Conservation (phyloP, 1,140 invertebrate genomes). For the Diploscapter pachys region DNA sequence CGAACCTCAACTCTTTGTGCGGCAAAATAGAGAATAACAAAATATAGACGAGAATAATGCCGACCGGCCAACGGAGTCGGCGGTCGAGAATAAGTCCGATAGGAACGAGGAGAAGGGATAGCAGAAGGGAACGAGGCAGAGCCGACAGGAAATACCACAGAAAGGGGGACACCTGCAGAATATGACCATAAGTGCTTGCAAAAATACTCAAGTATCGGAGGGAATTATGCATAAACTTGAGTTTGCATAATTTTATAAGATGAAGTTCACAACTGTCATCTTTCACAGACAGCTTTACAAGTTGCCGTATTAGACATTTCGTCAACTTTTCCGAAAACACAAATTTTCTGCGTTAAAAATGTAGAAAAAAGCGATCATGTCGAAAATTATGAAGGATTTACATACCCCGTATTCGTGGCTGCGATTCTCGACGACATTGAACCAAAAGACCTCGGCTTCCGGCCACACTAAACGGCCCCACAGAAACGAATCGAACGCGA, state of each 20-base stretch:
- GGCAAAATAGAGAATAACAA: conserved; percentile 87
- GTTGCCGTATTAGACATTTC: too few species aligned
- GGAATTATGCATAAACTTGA: conserved; percentile 54
- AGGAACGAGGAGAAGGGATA: conserved; percentile 77
- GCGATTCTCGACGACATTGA: conserved; percentile 88
- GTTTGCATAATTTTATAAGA: too few species aligned
- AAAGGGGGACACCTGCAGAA: conserved; percentile 77
- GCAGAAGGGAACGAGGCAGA: conserved; percentile 79
- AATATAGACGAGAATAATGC: conserved; percentile 79
- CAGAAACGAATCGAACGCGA: conserved; percentile 84
- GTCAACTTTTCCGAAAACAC: too few species aligned
- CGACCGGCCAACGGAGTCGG: conserved; percentile 69
- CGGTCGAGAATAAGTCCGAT: conserved; percentile 74
- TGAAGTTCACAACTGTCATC: too few species aligned
- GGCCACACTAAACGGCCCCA: conserved; percentile 89
- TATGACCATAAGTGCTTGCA: conserved; percentile 15
- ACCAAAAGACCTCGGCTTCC: conserved; percentile 94
- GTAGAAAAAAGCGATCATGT: too few species aligned
- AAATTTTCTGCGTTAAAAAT: too few species aligned
- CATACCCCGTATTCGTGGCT: conserved; percentile 82
- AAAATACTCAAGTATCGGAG: conserved; percentile 62
- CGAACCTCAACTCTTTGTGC: conserved; percentile 80
- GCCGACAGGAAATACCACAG: conserved; percentile 98
- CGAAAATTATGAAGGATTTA: too few species aligned
- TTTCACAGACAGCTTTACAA: too few species aligned